Conservation (phyloP, 1,140 invertebrate species). For the Nebria ingens region DNA sequence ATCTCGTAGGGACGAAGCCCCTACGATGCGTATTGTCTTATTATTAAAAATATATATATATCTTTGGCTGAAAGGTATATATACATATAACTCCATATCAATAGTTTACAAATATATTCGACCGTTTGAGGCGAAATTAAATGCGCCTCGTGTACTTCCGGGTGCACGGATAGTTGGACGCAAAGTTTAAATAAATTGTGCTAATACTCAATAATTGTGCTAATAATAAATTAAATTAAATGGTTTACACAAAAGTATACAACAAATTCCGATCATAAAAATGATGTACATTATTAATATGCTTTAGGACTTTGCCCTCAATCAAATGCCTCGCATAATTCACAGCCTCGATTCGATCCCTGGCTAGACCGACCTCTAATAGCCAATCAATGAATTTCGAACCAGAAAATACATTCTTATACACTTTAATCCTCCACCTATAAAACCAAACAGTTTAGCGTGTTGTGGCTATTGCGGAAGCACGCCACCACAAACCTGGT, state of each 20-base stretch:
- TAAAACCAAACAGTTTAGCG: slow-evolving; percentile 29
- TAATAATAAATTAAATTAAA: too few species aligned
- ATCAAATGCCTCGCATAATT: slow-evolving; percentile 74
- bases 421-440: slow-evolving; percentile 61
- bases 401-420: slow-evolving; percentile 72
- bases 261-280: slow-evolving; percentile 63
- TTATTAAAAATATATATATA: slow-evolving; percentile 4
- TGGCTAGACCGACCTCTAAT: slow-evolving; percentile 61
- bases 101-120: background rate
- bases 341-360: slow-evolving; percentile 63
- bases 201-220: too few species aligned
- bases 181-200: too few species aligned
- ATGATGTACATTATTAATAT: slow-evolving; percentile 70
- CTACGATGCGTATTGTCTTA: too few species aligned
- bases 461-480: background rate
- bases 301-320: slow-evolving; percentile 69
- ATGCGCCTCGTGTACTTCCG: too few species aligned
- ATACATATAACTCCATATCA: background rate
- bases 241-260: slow-evolving; percentile 50
- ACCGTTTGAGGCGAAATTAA: too few species aligned
- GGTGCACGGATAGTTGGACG: too few species aligned
- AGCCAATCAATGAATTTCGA: slow-evolving; percentile 80
- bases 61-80: slow-evolving; percentile 3
- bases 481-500: slow-evolving; percentile 37
- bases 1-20: too few species aligned